Conservation (phyloP, 1,140 invertebrate genomes). For the Melanaphis sacchari region DNA sequence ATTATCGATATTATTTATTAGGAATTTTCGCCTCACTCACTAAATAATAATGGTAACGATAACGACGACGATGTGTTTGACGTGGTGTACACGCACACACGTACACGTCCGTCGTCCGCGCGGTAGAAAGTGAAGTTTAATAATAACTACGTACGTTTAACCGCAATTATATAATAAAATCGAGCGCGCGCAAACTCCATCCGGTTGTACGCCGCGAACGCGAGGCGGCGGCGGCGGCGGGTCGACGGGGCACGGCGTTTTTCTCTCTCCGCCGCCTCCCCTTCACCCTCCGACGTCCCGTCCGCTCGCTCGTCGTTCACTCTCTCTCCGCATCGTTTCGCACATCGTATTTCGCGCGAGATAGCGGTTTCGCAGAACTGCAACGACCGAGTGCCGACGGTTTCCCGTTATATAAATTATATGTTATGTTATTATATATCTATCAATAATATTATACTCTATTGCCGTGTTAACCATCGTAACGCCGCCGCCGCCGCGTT, state of each 20-base stretch:
- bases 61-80: not conserved
- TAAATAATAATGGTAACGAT: not conserved
- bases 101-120: not conserved
- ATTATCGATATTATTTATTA: conserved; percentile 6
- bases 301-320: too few relatives aligned
- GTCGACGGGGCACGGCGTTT: not conserved
- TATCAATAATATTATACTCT: too few relatives aligned
- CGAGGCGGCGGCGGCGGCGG: not conserved
- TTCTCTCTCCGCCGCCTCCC: not conserved
- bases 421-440: not conserved
- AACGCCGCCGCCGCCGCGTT: not conserved
- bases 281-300: too few relatives aligned
- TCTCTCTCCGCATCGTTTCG: not conserved
- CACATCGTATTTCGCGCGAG: not conserved
- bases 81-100: conserved; percentile 2
- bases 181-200: conserved; percentile 1
- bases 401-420: conserved; percentile 26
- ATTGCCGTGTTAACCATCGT: too few relatives aligned
- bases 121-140: conserved; percentile 33
- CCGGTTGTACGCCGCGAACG: not conserved
- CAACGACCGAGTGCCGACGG: not conserved
- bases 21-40: conserved; percentile 9
- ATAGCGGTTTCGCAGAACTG: conserved; percentile 15
- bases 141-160: conserved; percentile 8
- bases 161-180: conserved; percentile 23